phyloP scores from a whole-genome alignment of 2,888 invertebrate species.

The Sisyra terminalis region DNA sequence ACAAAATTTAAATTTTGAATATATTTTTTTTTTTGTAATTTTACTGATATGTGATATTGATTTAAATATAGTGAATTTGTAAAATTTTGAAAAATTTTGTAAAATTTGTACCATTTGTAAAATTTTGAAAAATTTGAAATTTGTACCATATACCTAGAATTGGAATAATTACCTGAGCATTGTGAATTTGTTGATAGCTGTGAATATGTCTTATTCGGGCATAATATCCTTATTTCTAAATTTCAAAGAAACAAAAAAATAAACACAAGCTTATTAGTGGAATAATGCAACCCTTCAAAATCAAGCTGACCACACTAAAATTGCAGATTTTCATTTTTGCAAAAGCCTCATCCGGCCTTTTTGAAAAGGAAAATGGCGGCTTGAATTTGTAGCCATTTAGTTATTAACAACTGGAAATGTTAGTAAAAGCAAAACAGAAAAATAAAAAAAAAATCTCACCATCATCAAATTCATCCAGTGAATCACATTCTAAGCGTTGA shows the following conservation, averaged over 20 bases:
- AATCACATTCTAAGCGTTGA: constrained; percentile 15
- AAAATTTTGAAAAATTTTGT: not conserved
- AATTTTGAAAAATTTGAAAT: not conserved
- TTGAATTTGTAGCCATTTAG: too few relatives aligned
- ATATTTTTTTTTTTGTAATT: not conserved
- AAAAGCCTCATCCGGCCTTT: too few relatives aligned
- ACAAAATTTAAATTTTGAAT: too few relatives aligned
- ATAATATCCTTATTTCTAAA: constrained; percentile 62
- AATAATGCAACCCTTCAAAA: constrained; percentile 2
- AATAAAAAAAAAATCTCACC: constrained; percentile 13
- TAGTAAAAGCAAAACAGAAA: not conserved
- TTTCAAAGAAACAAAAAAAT: constrained; percentile 8
- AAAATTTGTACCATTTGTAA: not conserved
- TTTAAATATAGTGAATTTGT: too few relatives aligned
- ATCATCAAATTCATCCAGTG: constrained; percentile 13
- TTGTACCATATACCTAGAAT: constrained; percentile 12
- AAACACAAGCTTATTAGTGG: constrained; percentile 6
- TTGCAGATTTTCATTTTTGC: not conserved
- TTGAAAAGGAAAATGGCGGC: too few relatives aligned
- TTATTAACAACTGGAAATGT: not conserved
- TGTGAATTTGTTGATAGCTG: constrained; percentile 58
- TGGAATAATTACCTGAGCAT: constrained; percentile 43
- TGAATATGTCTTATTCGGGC: constrained; percentile 59
- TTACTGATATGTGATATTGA: not conserved
- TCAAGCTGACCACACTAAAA: constrained; percentile 8